phyloP scores from a whole-genome alignment of 2,113 vertebrate species.

The Dascyllus trimaculatus region DNA sequence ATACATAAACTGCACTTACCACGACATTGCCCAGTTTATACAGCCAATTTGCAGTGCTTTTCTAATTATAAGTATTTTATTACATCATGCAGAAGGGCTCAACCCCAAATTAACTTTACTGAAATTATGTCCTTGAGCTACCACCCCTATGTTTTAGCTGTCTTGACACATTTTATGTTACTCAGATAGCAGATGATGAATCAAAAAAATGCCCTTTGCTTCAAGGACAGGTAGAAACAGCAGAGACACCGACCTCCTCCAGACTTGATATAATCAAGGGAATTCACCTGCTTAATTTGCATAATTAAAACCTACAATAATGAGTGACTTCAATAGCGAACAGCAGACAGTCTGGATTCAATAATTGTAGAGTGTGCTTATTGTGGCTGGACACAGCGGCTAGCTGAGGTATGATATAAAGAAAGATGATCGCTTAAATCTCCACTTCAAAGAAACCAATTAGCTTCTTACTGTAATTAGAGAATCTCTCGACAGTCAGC shows the following conservation, averaged over 20 bases:
- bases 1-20: background rate
- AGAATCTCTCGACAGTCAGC: slow-evolving; percentile 68
- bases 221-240: slow-evolving; percentile 43
- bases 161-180: slow-evolving; percentile 34
- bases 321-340: slow-evolving; percentile 55
- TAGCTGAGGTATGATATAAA: slow-evolving; percentile 40
- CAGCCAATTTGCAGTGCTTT: slow-evolving; percentile 31
- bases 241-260: slow-evolving; percentile 30
- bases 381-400: slow-evolving; percentile 66
- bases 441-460: slow-evolving; percentile 70
- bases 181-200: slow-evolving; percentile 45
- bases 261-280: slow-evolving; percentile 58
- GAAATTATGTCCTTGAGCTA: slow-evolving; percentile 52
- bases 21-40: slow-evolving; percentile 2
- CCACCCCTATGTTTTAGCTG: slow-evolving; percentile 21
- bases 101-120: slow-evolving; percentile 48
- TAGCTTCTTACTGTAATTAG: slow-evolving; percentile 68
- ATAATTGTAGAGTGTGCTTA: slow-evolving; percentile 61
- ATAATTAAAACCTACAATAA: slow-evolving; percentile 66
- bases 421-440: slow-evolving; percentile 59
- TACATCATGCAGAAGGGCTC: slow-evolving; percentile 21
- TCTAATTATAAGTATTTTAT: slow-evolving; percentile 13
- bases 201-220: slow-evolving; percentile 44
- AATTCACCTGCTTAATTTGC: slow-evolving; percentile 65
- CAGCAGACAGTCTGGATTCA: slow-evolving; percentile 60